Evolutionary conservation across 2,797 vertebrate species (phyloP).

Genomic region (Aldrovandia affinis): DNA sequence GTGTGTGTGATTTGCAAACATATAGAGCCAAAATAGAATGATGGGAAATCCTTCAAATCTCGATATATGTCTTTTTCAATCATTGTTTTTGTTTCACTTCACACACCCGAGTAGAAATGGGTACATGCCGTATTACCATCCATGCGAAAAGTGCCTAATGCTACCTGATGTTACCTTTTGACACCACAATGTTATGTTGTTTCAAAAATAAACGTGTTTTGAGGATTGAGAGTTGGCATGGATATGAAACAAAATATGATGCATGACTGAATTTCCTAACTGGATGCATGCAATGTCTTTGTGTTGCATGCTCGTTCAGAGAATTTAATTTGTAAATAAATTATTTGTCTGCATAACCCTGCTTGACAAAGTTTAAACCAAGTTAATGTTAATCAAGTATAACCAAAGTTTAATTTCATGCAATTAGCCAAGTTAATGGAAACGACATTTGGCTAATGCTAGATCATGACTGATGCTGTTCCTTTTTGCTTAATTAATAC

Average conservation of each 20-base stretch:
- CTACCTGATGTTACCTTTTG: background rate
- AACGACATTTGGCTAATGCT: slow-evolving; percentile 29
- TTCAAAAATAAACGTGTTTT: background rate
- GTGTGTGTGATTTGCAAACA: no score
- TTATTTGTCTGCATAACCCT: background rate
- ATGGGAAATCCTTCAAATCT: background rate
- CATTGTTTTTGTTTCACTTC: background rate
- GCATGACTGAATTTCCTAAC: background rate
- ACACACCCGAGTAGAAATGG: background rate
- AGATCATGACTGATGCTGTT: slow-evolving; percentile 35
- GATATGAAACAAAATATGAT: background rate
- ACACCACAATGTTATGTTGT: background rate
- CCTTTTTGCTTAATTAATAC: slow-evolving; percentile 35
- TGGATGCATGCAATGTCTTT: background rate
- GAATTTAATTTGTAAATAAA: background rate
- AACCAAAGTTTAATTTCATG: background rate
- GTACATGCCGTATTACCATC: background rate
- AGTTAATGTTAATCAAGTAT: no score
- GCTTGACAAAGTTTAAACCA: background rate
- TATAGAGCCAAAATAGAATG: no score
- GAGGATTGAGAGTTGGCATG: background rate
- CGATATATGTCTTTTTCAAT: background rate
- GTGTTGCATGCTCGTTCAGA: background rate
- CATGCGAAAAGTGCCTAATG: background rate
- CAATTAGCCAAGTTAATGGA: background rate